Evolutionary conservation across 2,113 vertebrate species (phyloP).

Genomic region (Turdus rufiventris): DNA sequence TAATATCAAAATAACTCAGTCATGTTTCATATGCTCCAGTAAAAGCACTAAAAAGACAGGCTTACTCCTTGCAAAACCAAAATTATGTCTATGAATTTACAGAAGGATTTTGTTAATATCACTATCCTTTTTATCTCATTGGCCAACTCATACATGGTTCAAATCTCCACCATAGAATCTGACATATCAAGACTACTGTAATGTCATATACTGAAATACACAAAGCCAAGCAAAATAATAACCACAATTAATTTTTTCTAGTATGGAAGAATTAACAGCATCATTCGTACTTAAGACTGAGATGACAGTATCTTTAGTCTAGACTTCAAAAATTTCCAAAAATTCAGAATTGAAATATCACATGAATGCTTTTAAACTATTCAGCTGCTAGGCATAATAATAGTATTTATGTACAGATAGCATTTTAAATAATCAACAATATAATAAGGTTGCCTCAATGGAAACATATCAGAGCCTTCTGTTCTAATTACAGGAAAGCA

Average conservation of each 20-base stretch:
- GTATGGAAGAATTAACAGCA: background rate
- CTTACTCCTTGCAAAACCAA: background rate
- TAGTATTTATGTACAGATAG: background rate
- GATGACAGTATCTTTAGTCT: background rate
- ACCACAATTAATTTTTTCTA: background rate
- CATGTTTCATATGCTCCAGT: background rate
- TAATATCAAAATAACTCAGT: background rate
- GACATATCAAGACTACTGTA: background rate
- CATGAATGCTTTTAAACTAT: background rate
- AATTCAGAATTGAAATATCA: background rate
- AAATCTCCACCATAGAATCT: background rate
- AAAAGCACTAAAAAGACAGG: background rate
- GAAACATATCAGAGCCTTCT: background rate
- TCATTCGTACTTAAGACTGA: background rate
- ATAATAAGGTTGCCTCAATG: background rate
- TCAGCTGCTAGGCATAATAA: background rate
- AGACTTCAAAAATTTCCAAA: background rate
- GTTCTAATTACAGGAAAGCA: background rate
- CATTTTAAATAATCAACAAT: background rate
- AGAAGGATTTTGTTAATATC: background rate
- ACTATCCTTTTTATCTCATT: background rate
- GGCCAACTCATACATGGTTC: background rate
- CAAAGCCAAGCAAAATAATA: background rate
- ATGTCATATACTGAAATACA: background rate
- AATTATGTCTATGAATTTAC: background rate